Evolutionary conservation across 1,140 invertebrate species (phyloP).

Genomic region (Penaeus japonicus): DNA sequence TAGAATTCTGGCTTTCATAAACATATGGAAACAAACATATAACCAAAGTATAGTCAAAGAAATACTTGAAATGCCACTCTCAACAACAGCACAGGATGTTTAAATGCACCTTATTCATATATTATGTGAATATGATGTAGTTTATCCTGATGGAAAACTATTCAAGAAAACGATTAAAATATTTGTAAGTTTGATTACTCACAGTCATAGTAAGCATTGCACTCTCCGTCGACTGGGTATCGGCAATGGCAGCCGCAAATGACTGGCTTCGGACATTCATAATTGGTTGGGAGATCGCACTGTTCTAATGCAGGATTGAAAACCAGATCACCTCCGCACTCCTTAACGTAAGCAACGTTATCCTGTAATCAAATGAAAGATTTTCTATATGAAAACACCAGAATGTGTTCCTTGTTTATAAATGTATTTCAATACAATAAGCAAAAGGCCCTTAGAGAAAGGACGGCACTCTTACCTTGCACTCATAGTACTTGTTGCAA

Average conservation of each 20-base stretch:
- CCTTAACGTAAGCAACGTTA: neutral
- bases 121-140: too few species aligned
- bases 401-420: too few species aligned
- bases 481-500: constrained; percentile 20
- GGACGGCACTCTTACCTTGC: neutral
- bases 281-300: constrained; percentile 23
- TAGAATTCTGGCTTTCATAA: too few species aligned
- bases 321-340: neutral
- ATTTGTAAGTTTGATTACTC: too few species aligned
- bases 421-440: neutral
- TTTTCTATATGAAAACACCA: too few species aligned
- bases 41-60: too few species aligned
- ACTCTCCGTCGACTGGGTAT: neutral
- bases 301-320: constrained; percentile 4
- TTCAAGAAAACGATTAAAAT: too few species aligned
- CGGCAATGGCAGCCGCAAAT: constrained; percentile 14
- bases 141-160: too few species aligned
- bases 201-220: constrained; percentile 25
- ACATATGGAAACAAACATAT: too few species aligned
- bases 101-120: too few species aligned
- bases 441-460: neutral
- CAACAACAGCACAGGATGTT: too few species aligned
- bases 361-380: neutral
- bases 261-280: neutral
- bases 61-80: too few species aligned